Base-by-base conservation (phyloP, 2,113 vertebrate species). In the Recurvirostra avosetta region DNA sequence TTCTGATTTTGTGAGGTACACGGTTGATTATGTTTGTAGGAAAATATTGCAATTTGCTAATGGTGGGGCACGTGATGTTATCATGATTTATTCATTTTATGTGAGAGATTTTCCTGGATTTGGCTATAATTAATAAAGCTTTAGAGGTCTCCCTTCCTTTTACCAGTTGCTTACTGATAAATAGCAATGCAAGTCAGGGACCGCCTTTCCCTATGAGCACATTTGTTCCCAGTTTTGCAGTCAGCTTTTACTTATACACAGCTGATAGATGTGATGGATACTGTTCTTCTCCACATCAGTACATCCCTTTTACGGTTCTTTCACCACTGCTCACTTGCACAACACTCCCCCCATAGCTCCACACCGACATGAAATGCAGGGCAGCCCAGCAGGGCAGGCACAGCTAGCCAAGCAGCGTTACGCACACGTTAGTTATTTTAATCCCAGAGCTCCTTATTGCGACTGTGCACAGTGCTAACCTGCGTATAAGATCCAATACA, bases 51-150 rank as follows among this genome's bases (percentile, higher is more conserved):
- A 85, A 79, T 94, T 91, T 92, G 74, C 66, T 94, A 91, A 90
- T 95, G 91, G 72, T 78, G 36, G 32, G n/a, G 41, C 61, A 71
- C 18, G 34, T 58, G 53, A 81, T 63, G 19, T 58, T 84, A 86
- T 49, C 22, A 53, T 0, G 3, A 87, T 76, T 91, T 95, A 76
- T 68, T 85, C n/a, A 66, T 79, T 91, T 94, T 47, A 87, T 36
- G 29, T 52, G 25, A 67, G 81, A 92, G 74, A 96, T 94, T 91
- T 94, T 90, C 74, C 58, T 94, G 87, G 89, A 94, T 95, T 92
- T 94, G 50, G 6, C 70, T 92, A 55, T 66, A 90, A 94, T 88
- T 95, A 92, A 81, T 94, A 94, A 87, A 94, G 83, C 66, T 94
- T 94, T 89, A 94, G 62, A 94, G 58, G 32, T n/a, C 41, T 58